Evolutionary conservation across 2,888 invertebrate genomes (phyloP).

Genomic region (Myopa tessellatipennis): DNA sequence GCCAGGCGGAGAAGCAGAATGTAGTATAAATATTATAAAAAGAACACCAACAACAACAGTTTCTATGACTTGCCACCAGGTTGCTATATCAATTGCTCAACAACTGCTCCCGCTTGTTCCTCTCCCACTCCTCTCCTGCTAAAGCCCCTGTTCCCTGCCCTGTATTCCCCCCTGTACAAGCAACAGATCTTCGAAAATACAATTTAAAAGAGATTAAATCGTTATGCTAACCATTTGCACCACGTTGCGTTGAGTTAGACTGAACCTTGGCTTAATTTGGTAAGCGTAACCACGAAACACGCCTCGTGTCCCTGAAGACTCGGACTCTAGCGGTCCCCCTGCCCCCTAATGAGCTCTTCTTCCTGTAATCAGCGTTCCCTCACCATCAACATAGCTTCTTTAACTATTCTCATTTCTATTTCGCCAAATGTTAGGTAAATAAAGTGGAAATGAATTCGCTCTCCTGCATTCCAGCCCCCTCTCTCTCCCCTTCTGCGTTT

Average conservation of each 20-base stretch:
- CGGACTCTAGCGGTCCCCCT: conserved; percentile 35
- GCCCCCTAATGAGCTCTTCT: conserved; percentile 38
- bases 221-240: conserved; percentile 63
- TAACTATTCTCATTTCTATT: conserved; percentile 53
- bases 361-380: no score
- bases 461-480: not conserved
- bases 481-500: not conserved
- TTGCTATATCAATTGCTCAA: not conserved
- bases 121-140: conserved; percentile 41
- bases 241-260: conserved; percentile 52
- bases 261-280: not conserved
- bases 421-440: conserved; percentile 61
- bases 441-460: not conserved
- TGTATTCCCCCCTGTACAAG: not conserved
- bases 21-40: not conserved
- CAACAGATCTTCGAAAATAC: conserved; percentile 54
- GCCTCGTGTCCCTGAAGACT: not conserved
- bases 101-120: conserved; percentile 27
- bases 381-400: not conserved
- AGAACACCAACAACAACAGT: not conserved
- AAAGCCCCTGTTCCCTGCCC: conserved; percentile 31
- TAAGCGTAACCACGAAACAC: not conserved
- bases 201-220: conserved; percentile 67
- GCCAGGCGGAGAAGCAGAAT: not conserved
- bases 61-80: not conserved